phyloP scores from a whole-genome alignment of 2,113 vertebrate genomes.

The Coryphaenoides rupestris region DNA sequence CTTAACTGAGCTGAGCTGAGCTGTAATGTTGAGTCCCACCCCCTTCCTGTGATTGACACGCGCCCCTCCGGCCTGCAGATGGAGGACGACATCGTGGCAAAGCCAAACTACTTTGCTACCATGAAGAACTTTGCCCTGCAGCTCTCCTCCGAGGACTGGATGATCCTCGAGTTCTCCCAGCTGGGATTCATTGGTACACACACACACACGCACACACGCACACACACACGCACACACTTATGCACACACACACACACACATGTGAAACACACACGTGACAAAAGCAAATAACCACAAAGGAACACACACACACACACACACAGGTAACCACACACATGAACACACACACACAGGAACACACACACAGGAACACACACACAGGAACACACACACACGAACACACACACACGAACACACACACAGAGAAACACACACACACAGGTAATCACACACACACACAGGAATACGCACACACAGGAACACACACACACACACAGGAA shows the following conservation, averaged over 20 bases:
- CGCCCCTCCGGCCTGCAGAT: conserved; percentile 68
- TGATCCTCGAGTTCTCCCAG: conserved; percentile 98
- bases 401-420: too few relatives aligned
- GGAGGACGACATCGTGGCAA: conserved; percentile 98
- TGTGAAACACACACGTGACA: too few relatives aligned
- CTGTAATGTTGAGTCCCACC: not conserved
- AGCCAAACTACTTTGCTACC: conserved; percentile 97
- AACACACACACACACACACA: conserved; percentile 48
- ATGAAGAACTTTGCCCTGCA: conserved; percentile 99
- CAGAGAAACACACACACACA: conserved; percentile 23
- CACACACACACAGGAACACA: too few relatives aligned
- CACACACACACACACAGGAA: conserved; percentile 67
- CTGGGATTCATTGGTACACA: conserved; percentile 93
- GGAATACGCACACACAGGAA: too few relatives aligned
- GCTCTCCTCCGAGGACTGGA: conserved; percentile 97
- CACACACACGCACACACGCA: too few relatives aligned
- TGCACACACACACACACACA: too few relatives aligned
- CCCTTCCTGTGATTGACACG: not conserved
- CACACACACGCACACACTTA: not conserved
- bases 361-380: not conserved
- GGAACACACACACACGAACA: too few relatives aligned
- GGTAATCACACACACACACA: too few relatives aligned
- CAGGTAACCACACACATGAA: too few relatives aligned
- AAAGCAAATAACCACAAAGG: too few relatives aligned
- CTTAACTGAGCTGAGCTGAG: too few relatives aligned